Base-by-base conservation (phyloP, 1,140 invertebrate genomes). In the Amphibalanus amphitrite region DNA sequence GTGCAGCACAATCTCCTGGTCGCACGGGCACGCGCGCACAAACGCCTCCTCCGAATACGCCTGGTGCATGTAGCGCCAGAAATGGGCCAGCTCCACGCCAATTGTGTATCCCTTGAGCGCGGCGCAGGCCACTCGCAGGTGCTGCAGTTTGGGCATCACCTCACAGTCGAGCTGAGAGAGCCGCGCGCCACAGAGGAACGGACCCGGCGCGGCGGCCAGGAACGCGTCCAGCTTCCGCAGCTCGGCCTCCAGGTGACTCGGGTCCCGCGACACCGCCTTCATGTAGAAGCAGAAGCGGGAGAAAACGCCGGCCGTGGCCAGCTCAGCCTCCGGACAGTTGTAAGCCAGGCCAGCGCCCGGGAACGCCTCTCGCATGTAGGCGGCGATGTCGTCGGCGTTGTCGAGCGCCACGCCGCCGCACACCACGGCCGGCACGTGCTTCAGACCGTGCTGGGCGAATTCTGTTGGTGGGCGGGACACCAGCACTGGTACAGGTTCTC, bases 61-160 rank as follows among this genome's bases (percentile, higher is more conserved):
- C 23, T 81, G 81, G 30, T 82, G 77, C 40, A 88, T 79, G 77
- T 87, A 88, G n/a, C 79, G 77, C 86, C 86, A 88, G 20, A 88
- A 72, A 33, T 81, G 79, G 13, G 78, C 79, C 38, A 86, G 80
- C 30, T 79, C 77, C 4, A 79, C 74, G 23, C 85, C 85, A 70
- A 88, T 85, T 23, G 83, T 81, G 69, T 77, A 79, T 68, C 82
- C 79, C 73, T 85, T 84, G 59, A 86, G 78, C 25, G 79, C 79
- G 69, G 82, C 77, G n/a, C 82, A 81, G 13, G 84, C 84, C 0
- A 86, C 82, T 28, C 85, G 77, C 65, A 86, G 80, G 74, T 86
- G 85, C 74, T 86, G 85, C 26, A 86, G 77, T 76, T 86, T 86
- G 0, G 85, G 85, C 69, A 86, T 76, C 67, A 86, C 79, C 71